Base-by-base conservation (phyloP, 2,797 vertebrate species). In the Coendou prehensilis region DNA sequence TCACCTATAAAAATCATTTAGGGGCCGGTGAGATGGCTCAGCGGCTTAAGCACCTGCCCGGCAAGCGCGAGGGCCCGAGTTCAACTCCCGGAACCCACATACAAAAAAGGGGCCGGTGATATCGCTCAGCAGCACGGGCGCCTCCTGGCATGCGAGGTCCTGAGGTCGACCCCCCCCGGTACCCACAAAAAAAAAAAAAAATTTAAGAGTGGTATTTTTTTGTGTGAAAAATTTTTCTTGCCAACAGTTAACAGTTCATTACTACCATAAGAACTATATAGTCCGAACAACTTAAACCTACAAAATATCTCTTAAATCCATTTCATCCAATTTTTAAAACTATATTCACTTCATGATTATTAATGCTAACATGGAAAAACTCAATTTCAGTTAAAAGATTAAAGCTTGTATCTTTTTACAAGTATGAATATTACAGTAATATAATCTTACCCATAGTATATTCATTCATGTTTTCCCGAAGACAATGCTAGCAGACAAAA, bases 291-390 rank as follows among this genome's bases (percentile, higher is more conserved):
- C 54, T 57, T 47, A 93, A 81, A 91, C 10, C 6, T 54, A 79
- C 15, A 75, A 67, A 56, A 17, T 30, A 52, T 84, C 28, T 80
- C 57, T 95, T 90, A 94, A 84, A 41, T 87, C 37, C 5, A n/a
- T 67, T 87, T 73, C 14, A 69, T 71, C n/a, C 28, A 84, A 78
- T 13, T 91, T 91, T 92, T 45, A 73, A 93, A 81, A 93, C 17
- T 79, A 28, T 7, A 76, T 71, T 90, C 90, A 83, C 56, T 59
- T 90, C 79, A n/a, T 23, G 79, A 52, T 33, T 87, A 26, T 69
- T 91, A 33, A 73, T 9, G 41, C 9, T 87, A 37, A 82, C 45
- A 67, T 56, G 57, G 52, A 20, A 95, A 97, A 94, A 71, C 3
- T 76, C 33, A 76, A 50, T 61, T 64, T 91, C 56, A 87, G 37